phyloP scores from a whole-genome alignment of 1,140 invertebrate genomes.

The Triops cancriformis region DNA sequence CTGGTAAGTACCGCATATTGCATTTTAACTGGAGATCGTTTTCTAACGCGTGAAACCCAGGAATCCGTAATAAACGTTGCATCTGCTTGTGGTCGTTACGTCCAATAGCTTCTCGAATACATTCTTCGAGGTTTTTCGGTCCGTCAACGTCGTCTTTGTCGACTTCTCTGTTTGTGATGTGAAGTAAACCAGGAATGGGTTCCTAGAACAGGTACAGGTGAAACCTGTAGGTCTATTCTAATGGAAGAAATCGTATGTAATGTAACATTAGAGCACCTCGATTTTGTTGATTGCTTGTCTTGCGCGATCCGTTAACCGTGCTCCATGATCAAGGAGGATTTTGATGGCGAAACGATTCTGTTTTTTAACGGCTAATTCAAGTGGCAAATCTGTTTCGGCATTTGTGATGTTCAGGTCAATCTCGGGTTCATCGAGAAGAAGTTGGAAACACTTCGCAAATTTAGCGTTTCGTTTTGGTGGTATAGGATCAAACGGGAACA shows the following conservation, averaged over 20 bases:
- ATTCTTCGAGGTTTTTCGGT: neutral
- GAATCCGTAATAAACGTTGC: neutral
- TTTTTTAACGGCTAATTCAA: slow-evolving; percentile 24
- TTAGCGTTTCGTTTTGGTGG: neutral
- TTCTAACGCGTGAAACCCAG: neutral
- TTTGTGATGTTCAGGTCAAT: slow-evolving; percentile 25
- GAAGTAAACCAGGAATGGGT: too few relatives aligned
- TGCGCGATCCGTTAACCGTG: neutral
- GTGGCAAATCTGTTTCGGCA: slow-evolving; percentile 16
- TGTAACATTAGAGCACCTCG: neutral
- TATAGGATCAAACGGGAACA: neutral
- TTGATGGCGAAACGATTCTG: slow-evolving; percentile 14
- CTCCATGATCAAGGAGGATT: slow-evolving; percentile 21
- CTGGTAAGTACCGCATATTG: neutral
- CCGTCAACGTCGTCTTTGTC: neutral
- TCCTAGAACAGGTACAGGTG: neutral
- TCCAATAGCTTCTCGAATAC: neutral
- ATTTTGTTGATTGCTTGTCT: neutral
- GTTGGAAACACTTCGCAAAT: slow-evolving; percentile 20
- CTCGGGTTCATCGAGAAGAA: slow-evolving; percentile 17
- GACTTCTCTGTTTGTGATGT: neutral
- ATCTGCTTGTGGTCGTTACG: neutral
- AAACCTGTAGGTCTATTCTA: neutral
- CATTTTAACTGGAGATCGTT: neutral
- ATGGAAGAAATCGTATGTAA: neutral